Evolutionary conservation across 2,888 invertebrate genomes (phyloP), one percentile per base, ranked within the genome.

Genomic region (Alsophila aescularia): DNA sequence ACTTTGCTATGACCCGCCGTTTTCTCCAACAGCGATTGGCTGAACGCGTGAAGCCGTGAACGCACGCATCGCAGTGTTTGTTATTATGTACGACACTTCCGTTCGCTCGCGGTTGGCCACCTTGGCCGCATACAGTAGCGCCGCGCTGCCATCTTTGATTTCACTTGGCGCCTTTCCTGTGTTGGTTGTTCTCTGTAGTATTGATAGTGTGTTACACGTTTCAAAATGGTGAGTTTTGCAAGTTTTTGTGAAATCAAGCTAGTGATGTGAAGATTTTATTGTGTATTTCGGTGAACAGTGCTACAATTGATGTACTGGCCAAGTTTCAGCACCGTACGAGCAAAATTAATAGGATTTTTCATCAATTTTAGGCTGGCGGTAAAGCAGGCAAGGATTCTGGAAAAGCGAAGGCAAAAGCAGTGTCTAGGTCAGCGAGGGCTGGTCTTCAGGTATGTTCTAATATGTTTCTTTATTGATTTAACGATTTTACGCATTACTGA

Each of bases 381-480:
- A 99, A 99, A 96, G 99, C 99, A 92, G 99, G 99, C 83, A 99
- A 99, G 94, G 99, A 99, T 94, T 98, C 99, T 66, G 99, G 99
- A 82, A 99, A 99, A 94, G 98, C 98, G 52, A 99, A 99, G 93
- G 98, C 98, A 68, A 99, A 99, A 94, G 98, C 99, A 74, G 99
- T 99, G 72, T 99, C 99, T 63, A 96, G 99, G 83, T 99, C 99
- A 66, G 99, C 99, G 60, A 95, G 99, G 82, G 99, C 99, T 78
- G 99, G 99, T 75, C 94, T 99, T 81, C 99, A 99, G 96, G 98
- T 98, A 83, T 75, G 78, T 74, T 67, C n/a, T 12, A 69, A 67
- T 58, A 24, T 14, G 35, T 56, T 62, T 84, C 54, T 66, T 78
- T 79, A 90, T 80, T 88, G 71, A 81, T 70, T 74, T 77, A 40